Conservation (phyloP, 2,797 vertebrate genomes). For the Chelidonichthys spinosus region DNA sequence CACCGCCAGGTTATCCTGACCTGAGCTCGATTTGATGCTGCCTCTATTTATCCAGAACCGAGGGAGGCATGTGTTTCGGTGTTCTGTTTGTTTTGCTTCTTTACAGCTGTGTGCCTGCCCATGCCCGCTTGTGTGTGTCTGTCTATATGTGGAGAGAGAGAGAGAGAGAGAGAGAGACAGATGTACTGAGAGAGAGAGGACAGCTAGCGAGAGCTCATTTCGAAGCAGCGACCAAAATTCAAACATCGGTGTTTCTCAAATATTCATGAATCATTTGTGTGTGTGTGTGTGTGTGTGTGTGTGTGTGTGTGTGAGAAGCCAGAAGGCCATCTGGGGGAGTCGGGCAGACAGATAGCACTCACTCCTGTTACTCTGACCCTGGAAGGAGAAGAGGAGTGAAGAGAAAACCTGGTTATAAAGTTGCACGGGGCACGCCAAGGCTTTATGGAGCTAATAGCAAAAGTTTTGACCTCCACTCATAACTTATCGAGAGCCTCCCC, state of each 20-base stretch:
- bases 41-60: slow-evolving; percentile 85
- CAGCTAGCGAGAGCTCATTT: slow-evolving; percentile 41
- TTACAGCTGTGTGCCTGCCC: slow-evolving; percentile 32
- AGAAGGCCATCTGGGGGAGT: slow-evolving; percentile 79
- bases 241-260: slow-evolving; percentile 78
- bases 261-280: slow-evolving; percentile 36
- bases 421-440: background rate
- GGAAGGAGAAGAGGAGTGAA: slow-evolving; percentile 13
- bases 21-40: slow-evolving; percentile 80
- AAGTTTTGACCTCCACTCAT: slow-evolving; percentile 14
- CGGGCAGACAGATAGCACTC: slow-evolving; percentile 52
- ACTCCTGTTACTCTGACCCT: slow-evolving; percentile 67
- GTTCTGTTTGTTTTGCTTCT: background rate
- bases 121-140: slow-evolving; percentile 11
- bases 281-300: no score
- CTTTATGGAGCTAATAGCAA: slow-evolving; percentile 50
- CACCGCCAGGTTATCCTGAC: slow-evolving; percentile 90
- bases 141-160: background rate
- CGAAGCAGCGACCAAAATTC: slow-evolving; percentile 40
- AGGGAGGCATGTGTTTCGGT: slow-evolving; percentile 56
- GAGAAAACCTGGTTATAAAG: slow-evolving; percentile 27
- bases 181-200: slow-evolving; percentile 21
- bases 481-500: no score
- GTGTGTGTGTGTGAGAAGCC: slow-evolving; percentile 57
- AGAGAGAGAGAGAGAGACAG: background rate